These are phyloP conservation scores for Nesoenas mayeri DNA, from an alignment of 2,113 vertebrate species.

Conservation along the genomic window DNA sequence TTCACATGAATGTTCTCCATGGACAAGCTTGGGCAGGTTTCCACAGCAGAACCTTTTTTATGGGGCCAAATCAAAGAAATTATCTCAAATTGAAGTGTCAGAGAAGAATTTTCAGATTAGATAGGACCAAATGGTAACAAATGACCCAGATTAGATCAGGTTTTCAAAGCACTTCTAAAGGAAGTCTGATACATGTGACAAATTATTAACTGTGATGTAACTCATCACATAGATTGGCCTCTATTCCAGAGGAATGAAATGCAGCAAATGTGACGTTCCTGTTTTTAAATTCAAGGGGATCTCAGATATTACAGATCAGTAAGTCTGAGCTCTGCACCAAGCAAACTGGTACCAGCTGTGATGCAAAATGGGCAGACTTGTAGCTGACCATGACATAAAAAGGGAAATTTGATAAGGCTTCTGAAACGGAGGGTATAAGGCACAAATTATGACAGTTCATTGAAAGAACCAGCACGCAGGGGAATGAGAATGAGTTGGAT, in stretches of 20 bases:
- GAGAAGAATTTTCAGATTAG: constrained; percentile 24
- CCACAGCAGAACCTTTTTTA: not conserved
- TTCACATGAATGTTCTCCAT: not conserved
- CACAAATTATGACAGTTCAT: not conserved
- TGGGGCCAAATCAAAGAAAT: constrained; percentile 26
- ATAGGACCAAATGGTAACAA: constrained; percentile 23
- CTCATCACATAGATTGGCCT: not conserved
- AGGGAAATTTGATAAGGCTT: not conserved
- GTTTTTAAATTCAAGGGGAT: not conserved
- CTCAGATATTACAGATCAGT: not conserved
- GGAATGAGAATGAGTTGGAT: not conserved
- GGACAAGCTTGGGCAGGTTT: constrained; percentile 40
- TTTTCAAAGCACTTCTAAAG: constrained; percentile 24
- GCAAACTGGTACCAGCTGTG: not conserved
- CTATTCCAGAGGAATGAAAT: not conserved
- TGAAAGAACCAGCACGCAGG: not conserved
- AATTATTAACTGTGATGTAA: not conserved
- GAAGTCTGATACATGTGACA: constrained; percentile 28
- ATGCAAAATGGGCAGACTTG: not conserved
- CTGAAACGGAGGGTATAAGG: not conserved
- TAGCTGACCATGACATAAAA: not conserved
- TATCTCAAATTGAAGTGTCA: not conserved
- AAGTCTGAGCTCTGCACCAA: not conserved
- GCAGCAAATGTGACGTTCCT: not conserved
- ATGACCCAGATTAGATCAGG: constrained; percentile 28